Evolutionary conservation across 2,797 vertebrate species (phyloP).

Genomic region (Trachops cirrhosus): DNA sequence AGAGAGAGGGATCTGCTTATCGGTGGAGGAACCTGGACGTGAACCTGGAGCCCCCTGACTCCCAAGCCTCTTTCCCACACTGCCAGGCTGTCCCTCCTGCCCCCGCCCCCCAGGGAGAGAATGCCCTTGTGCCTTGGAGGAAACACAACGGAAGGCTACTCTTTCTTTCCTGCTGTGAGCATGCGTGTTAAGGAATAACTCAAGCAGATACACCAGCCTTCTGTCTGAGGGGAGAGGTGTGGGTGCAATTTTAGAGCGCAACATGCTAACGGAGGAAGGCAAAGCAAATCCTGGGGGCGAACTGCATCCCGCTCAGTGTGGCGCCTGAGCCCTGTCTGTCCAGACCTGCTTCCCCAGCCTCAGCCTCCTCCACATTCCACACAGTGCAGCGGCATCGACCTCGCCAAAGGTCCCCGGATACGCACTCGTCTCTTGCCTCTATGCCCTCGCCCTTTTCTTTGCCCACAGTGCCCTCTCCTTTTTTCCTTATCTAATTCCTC

Average conservation of each 20-base stretch:
- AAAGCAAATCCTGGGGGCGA: neutral
- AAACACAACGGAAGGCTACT: neutral
- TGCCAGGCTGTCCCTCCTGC: neutral
- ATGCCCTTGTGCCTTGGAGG: accelerated
- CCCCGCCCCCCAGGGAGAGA: neutral
- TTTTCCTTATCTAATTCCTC: neutral
- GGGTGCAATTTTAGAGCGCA: neutral
- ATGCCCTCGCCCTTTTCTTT: neutral
- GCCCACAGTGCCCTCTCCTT: neutral
- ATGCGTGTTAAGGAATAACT: neutral
- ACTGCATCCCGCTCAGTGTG: neutral
- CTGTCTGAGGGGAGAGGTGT: neutral
- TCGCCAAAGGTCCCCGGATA: neutral
- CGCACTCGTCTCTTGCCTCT: neutral
- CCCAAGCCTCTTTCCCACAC: neutral
- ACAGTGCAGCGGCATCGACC: accelerated
- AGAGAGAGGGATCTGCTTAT: neutral
- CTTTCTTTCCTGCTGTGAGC: neutral
- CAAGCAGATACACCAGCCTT: neutral
- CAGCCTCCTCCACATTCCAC: neutral
- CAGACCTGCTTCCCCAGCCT: neutral
- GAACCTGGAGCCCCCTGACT: neutral
- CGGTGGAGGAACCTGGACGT: accelerated
- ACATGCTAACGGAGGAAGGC: neutral
- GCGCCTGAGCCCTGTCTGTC: neutral